These are phyloP conservation scores for Ranitomeya imitator DNA, from an alignment of 2,113 vertebrate species.

Conservation along the genomic window DNA sequence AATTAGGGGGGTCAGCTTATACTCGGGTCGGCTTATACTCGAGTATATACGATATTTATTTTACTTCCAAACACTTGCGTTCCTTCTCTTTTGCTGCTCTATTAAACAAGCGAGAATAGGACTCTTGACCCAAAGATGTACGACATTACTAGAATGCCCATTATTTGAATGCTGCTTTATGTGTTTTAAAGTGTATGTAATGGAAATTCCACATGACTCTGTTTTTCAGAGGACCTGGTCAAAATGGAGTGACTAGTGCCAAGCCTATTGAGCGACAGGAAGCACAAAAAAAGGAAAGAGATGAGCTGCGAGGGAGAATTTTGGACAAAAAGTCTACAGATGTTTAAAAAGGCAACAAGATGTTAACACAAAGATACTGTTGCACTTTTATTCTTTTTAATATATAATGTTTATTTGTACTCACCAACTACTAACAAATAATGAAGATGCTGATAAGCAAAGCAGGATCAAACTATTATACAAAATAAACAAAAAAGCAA, in stretches of 20 bases:
- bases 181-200: background rate
- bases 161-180: background rate
- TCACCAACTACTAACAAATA: background rate
- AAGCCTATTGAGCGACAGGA: background rate
- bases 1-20: no score
- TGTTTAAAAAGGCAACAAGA: conserved; percentile 19
- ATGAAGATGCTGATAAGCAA: background rate
- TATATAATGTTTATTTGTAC: conserved; percentile 10
- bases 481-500: no score
- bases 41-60: no score
- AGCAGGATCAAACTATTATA: no score
- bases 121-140: no score
- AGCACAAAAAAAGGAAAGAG: background rate
- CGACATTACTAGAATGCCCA: background rate
- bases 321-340: conserved; percentile 32
- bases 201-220: background rate
- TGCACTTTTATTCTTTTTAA: conserved; percentile 22
- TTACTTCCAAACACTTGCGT: no score
- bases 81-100: no score
- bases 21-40: no score
- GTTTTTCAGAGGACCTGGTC: background rate
- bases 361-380: background rate
- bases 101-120: no score
- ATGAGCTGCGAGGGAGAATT: background rate
- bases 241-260: background rate